Evolutionary conservation across 2,888 invertebrate species (phyloP).

Genomic region (Camptogramma bilineatum): DNA sequence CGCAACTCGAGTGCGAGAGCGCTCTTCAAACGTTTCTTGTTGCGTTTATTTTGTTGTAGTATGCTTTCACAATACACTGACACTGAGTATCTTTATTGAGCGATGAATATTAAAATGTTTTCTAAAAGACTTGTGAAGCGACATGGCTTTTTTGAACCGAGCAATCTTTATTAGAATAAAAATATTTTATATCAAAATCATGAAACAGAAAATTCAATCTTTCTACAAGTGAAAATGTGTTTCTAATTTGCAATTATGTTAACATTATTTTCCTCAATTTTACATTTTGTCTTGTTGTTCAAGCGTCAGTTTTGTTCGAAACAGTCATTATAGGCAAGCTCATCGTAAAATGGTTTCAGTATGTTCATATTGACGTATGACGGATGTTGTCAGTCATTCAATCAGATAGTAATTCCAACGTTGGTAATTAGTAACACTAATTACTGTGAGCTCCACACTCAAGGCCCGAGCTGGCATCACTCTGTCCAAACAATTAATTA

Average conservation of each 20-base stretch:
- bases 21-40: constrained; percentile 52
- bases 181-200: too few species aligned
- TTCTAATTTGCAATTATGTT: too few species aligned
- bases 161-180: background rate
- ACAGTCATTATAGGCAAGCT: background rate
- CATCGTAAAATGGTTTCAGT: constrained; percentile 1
- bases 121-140: constrained; percentile 4
- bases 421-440: constrained; percentile 45
- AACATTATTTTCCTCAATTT: too few species aligned
- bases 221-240: too few species aligned
- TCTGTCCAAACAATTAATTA: constrained; percentile 44
- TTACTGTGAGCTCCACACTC: constrained; percentile 34
- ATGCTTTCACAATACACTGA: constrained; percentile 36
- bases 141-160: background rate
- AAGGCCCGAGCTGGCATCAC: constrained; percentile 26
- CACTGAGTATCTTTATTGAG: constrained; percentile 36
- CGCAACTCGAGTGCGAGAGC: constrained; percentile 66
- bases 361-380: constrained; percentile 39
- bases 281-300: too few species aligned
- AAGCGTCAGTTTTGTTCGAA: background rate
- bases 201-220: too few species aligned
- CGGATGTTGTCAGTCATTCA: constrained; percentile 41
- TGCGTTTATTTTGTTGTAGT: constrained; percentile 54
- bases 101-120: constrained; percentile 30
- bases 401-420: constrained; percentile 38